Base-by-base conservation (phyloP, 30 jellyfish, hydroid and myxozoan genomes). In the Hydractinia echinata region DNA sequence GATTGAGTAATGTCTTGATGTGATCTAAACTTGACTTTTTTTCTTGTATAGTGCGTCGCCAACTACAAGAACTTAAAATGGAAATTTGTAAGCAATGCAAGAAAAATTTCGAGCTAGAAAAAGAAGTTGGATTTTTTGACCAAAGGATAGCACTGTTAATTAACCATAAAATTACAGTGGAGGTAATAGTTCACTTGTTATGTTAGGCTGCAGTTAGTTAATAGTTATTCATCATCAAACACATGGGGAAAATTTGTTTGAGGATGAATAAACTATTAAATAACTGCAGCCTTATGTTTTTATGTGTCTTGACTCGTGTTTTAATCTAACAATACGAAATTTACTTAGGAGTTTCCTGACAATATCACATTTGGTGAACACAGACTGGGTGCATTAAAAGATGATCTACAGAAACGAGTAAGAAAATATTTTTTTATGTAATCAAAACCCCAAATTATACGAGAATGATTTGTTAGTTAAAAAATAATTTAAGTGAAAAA, bases 381-480 rank as follows among this genome's bases (percentile, higher is more conserved):
- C 84, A 86, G 98, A 86, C 90, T 92, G 61, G 98, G 96, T 86
- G 95, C 82, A 51, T 53, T 89, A 20, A 89, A 89, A 60, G 97
- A 89, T 81, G 97, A 85, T 54, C 20, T 89, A 44, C 94, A 89
- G 71, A 81, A 83, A 58, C 88, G 55, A 8, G 84, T 67, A 80
- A 20, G 61, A 10, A 8, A 53, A 10, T 10, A 11, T 10, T 73
- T 73, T 18, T 76, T 16, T 30, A 72, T 72, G 58, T 30, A 8
- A 72, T 18, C 4, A 49, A 11, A 11, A 58, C 69, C 69, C 19
- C 18, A 11, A 58, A 58, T 58, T 13, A 13, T 13, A 58, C 3
- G 69, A 16, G 69, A 11, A 30, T 30, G 2, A 30, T 30, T 30
- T 30, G 44, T 30, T 30, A 30, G 44, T 30, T 30, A 30, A 30